A percentile compares a stretch with the other conserved stretches of the same genome.
Conservation (phyloP, 2,113 vertebrate species). For the Neoarius graeffei region DNA sequence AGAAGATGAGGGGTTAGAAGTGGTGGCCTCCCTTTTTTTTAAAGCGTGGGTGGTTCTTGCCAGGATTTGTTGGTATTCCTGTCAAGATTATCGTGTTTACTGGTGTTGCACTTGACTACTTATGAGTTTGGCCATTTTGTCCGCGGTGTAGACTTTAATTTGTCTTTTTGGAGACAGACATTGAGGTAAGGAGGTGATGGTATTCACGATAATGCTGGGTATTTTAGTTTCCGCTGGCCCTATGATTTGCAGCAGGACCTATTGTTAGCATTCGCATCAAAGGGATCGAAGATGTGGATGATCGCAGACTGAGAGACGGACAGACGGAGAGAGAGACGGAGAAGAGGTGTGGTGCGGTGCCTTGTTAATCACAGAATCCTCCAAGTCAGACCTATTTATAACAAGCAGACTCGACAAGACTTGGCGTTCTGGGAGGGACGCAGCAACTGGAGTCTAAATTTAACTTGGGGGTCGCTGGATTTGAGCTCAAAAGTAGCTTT, state of each 20-base stretch:
- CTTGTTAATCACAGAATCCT: constrained; percentile 37
- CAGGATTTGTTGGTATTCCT: neutral
- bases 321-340: constrained; percentile 29
- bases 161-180: neutral
- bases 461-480: constrained; percentile 18
- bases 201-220: constrained; percentile 7
- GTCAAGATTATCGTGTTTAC: neutral
- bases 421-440: constrained; percentile 10
- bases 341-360: constrained; percentile 41
- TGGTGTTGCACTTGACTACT: neutral
- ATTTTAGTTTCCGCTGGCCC: neutral
- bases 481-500: neutral
- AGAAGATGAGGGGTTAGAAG: constrained; percentile 14
- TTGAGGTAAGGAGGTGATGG: neutral
- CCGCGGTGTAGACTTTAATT: constrained; percentile 2
- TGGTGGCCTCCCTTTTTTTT: neutral
- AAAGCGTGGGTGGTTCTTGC: neutral
- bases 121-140: neutral
- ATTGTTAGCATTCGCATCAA: constrained; percentile 23
- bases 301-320: constrained; percentile 3
- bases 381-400: constrained; percentile 43
- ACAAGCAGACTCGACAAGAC: constrained; percentile 9
- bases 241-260: constrained; percentile 19
- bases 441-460: constrained; percentile 31
- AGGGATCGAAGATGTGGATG: neutral